Evolutionary conservation across 2,888 invertebrate species (phyloP).

Genomic region (Lapara coniferarum): DNA sequence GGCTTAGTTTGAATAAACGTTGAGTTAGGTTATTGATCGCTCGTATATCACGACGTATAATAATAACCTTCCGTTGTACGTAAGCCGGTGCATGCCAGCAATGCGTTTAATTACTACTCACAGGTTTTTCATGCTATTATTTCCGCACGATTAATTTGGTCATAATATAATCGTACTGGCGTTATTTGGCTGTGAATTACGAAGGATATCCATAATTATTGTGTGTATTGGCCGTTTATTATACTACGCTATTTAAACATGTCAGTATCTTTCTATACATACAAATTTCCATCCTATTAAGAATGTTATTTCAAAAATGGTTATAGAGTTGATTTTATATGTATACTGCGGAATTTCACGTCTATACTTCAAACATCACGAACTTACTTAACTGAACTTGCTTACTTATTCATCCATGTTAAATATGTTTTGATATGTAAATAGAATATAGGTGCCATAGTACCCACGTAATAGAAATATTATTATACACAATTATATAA

Average conservation of each 20-base stretch:
- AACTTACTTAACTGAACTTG: too few species aligned
- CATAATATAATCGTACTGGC: conserved; percentile 17
- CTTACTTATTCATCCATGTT: too few species aligned
- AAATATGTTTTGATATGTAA: too few species aligned
- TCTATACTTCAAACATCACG: too few species aligned
- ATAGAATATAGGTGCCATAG: too few species aligned
- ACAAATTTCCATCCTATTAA: too few species aligned
- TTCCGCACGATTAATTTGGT: conserved; percentile 13
- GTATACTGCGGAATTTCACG: too few species aligned
- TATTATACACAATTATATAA: too few species aligned
- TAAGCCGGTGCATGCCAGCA: background rate
- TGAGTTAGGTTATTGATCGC: background rate
- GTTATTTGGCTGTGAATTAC: conserved; percentile 7
- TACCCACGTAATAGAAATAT: too few species aligned
- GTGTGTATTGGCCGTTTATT: background rate
- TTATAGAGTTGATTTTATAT: too few species aligned
- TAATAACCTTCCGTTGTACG: background rate
- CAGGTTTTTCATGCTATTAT: conserved; percentile 8
- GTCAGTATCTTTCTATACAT: too few species aligned
- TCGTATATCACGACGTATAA: background rate
- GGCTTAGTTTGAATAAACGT: background rate
- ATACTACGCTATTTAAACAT: background rate
- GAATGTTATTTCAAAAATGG: too few species aligned
- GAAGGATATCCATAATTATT: conserved; percentile 9
- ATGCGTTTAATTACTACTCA: background rate